Percentiles rank a stretch among this genome's conserved stretches.
Conservation (phyloP, 2,113 vertebrate species). For the Xiphias gladius region DNA sequence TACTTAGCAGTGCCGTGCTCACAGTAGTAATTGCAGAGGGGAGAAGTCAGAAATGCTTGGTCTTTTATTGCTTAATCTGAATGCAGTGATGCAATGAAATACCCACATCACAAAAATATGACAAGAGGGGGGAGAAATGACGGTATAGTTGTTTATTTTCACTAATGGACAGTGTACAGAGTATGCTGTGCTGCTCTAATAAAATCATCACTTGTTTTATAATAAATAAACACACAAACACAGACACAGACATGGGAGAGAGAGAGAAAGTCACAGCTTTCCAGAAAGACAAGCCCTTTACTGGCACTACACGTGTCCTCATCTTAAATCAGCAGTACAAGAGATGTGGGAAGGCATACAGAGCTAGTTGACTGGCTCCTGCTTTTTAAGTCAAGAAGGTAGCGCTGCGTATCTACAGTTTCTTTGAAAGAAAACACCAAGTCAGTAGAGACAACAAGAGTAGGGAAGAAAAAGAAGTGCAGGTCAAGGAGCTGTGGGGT, state of each 20-base stretch:
- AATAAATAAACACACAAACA: conserved; percentile 81
- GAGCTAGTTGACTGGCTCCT: conserved; percentile 16
- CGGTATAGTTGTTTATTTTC: conserved; percentile 68
- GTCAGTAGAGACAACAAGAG: conserved; percentile 11
- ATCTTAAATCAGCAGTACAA: conserved; percentile 40
- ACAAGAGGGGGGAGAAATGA: conserved; percentile 12
- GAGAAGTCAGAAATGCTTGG: conserved; percentile 28
- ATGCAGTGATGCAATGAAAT: neutral
- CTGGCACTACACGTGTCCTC: conserved; percentile 20
- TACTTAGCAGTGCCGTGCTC: conserved; percentile 40
- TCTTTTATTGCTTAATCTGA: neutral
- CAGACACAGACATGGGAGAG: conserved; percentile 45
- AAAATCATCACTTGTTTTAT: conserved; percentile 64
- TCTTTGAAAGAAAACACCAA: conserved; percentile 29
- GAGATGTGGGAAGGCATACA: neutral
- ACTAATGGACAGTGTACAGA: conserved; percentile 74
- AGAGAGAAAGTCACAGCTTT: conserved; percentile 39
- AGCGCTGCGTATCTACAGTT: conserved; percentile 18
- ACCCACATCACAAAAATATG: conserved; percentile 11
- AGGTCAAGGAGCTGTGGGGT: conserved; percentile 14
- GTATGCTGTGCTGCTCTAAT: conserved; percentile 66
- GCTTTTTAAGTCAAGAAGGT: conserved; percentile 11
- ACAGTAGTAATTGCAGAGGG: conserved; percentile 36
- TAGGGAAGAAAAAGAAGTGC: conserved; percentile 23
- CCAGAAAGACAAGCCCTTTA: conserved; percentile 22